These are phyloP conservation scores for Drosophila lini DNA, from an alignment of 1,140 invertebrate species.

Conservation along the genomic window DNA sequence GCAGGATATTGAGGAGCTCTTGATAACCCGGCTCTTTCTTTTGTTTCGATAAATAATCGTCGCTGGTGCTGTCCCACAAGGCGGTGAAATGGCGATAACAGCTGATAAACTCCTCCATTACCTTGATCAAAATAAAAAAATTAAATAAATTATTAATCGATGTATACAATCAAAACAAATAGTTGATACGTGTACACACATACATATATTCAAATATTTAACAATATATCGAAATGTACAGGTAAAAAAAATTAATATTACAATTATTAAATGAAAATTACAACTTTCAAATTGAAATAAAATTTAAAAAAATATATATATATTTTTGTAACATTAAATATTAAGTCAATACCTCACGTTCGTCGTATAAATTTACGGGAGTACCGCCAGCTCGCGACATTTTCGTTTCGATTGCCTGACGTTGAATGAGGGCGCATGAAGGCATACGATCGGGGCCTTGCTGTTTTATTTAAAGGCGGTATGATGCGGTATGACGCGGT, in stretches of 20 bases:
- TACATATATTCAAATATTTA: no score
- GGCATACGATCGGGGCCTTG: background rate
- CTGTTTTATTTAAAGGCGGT: background rate
- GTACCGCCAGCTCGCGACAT: conserved; percentile 1
- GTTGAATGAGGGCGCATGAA: conserved; percentile 15
- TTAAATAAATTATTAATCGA: background rate
- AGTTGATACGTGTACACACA: no score
- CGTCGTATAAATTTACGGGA: conserved; percentile 44
- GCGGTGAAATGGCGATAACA: conserved; percentile 62
- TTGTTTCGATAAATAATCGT: conserved; percentile 62
- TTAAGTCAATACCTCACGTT: conserved; percentile 39
- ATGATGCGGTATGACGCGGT: conserved; percentile 1
- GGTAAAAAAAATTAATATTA: no score
- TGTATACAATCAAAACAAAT: background rate
- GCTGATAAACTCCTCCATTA: conserved; percentile 70
- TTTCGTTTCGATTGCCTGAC: conserved; percentile 12
- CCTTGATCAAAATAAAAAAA: background rate
- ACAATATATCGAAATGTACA: no score
- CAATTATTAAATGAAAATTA: background rate
- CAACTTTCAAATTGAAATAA: background rate
- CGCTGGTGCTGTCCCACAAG: conserved; percentile 54
- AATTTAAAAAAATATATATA: no score
- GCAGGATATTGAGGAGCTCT: conserved; percentile 59
- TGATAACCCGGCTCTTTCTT: conserved; percentile 63
- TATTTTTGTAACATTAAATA: background rate